Base-by-base conservation (phyloP, 53 echinoderm and acorn worm species). In the Astropecten irregularis region DNA sequence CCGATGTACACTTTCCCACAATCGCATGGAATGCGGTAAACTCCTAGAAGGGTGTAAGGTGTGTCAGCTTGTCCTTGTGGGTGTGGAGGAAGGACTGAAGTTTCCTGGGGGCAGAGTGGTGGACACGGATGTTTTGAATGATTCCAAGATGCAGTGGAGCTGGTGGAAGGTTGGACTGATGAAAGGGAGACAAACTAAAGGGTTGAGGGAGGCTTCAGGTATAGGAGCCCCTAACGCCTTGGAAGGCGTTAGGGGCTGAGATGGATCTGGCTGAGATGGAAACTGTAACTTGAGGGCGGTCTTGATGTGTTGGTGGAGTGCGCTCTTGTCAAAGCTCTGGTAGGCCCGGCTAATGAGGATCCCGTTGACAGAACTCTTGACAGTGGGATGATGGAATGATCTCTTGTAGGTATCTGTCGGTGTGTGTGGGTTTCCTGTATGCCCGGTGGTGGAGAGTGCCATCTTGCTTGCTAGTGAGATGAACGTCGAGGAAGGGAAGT, bases 11-110 rank as follows among this genome's bases (percentile, higher is more conserved):
- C 55, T 52, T 82, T 52, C 21, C 83, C 29, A 23, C 56, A 83
- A 4, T 68, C 52, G 33, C 82, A 83, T 5, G 83, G 83, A 15
- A 53, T 68, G n/a, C 22, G 14, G 65, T 66, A 82, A 32, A 82
- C 82, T 9, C 66, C 66, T 66, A 48, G 49, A 29, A 32, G 30
- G 8, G 15, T 82, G 82, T 31, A 49, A 38, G 23, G 50, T 22
- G 47, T 19, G 9, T n/a, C n/a, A 28, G 66, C 35, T 66, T 65
- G 51, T 66, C 67, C n/a, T 82, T 82, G 82, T 66, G 52, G 13
- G 35, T 30, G 82, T 51, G 67, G 18, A 52, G 66, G 11, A 34
- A 19, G n/a, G 20, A 16, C 32, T 82, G 66, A 32, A 66, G 49
- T 26, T 82, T 51, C 18, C 3, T 51, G 51, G 64, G 9, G n/a